Conservation (phyloP, 2,797 vertebrate genomes). For the Cyclopterus lumpus region DNA sequence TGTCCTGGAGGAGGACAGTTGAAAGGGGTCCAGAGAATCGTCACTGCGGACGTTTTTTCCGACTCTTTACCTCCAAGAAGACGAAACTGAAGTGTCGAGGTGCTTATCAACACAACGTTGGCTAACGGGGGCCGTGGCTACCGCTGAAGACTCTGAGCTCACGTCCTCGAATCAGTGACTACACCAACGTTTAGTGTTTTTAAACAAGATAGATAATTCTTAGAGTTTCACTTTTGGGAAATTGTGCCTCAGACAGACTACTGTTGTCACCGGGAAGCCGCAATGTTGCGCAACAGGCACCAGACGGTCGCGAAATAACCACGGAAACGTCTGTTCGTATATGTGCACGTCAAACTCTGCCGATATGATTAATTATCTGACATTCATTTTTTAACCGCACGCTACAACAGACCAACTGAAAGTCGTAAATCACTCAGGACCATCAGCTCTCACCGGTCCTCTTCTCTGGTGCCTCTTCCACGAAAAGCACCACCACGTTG, state of each 20-base stretch:
- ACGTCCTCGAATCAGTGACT: too few relatives aligned
- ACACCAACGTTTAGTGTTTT: too few relatives aligned
- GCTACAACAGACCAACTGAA: too few relatives aligned
- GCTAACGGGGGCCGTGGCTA: not conserved
- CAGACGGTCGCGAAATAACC: not conserved
- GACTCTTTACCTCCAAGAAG: not conserved
- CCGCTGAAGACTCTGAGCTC: not conserved
- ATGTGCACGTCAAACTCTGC: not conserved
- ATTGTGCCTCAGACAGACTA: too few relatives aligned
- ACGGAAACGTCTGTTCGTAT: not conserved
- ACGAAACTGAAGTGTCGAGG: not conserved
- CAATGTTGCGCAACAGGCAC: not conserved
- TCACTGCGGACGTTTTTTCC: not conserved
- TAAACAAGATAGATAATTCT: too few relatives aligned
- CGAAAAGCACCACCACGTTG: not conserved
- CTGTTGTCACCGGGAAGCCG: not conserved
- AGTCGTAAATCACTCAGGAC: not conserved
- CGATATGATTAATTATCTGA: too few relatives aligned
- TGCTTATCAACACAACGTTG: not conserved
- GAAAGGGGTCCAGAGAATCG: not conserved
- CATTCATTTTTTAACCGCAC: not conserved
- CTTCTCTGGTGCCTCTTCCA: not conserved
- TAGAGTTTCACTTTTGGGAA: too few relatives aligned
- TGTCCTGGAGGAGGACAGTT: conserved; percentile 8
- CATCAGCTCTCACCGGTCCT: not conserved